Conservation (phyloP, 2,888 invertebrate genomes). For the Anthophora plumipes region DNA sequence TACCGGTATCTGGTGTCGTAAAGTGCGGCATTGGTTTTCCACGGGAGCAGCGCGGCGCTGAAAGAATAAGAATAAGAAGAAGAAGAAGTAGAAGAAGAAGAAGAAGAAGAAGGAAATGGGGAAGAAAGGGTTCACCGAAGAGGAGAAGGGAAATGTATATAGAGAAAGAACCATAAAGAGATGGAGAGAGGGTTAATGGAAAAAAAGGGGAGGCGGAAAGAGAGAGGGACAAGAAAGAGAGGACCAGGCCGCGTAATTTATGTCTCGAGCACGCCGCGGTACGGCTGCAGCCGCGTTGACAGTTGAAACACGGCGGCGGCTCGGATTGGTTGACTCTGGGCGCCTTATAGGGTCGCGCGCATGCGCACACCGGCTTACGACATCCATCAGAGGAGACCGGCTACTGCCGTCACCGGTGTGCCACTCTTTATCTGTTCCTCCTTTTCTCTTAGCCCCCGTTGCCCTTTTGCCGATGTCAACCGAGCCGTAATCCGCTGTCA, state of each 20-base stretch:
- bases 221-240: slow-evolving; percentile 43
- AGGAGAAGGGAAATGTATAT: slow-evolving; percentile 17
- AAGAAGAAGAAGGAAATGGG: neutral
- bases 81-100: slow-evolving; percentile 20
- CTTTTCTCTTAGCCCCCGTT: slow-evolving; percentile 51
- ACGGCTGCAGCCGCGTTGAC: slow-evolving; percentile 81
- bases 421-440: slow-evolving; percentile 66
- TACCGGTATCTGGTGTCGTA: slow-evolving; percentile 78
- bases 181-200: neutral
- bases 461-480: slow-evolving; percentile 63
- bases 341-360: slow-evolving; percentile 83
- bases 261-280: slow-evolving; percentile 75
- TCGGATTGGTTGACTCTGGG: slow-evolving; percentile 80
- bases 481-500: slow-evolving; percentile 63
- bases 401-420: slow-evolving; percentile 73
- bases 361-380: slow-evolving; percentile 80
- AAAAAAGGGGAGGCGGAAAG: slow-evolving; percentile 20
- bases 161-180: slow-evolving; percentile 26
- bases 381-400: slow-evolving; percentile 82
- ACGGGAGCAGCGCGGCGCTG: slow-evolving; percentile 20
- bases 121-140: neutral
- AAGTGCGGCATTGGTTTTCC: slow-evolving; percentile 79
- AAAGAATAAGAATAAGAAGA: slow-evolving; percentile 15
- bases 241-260: slow-evolving; percentile 79
- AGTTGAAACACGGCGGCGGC: slow-evolving; percentile 82